Percentiles rank a stretch among this genome's conserved stretches.
phyloP scores from a whole-genome alignment of 2,797 vertebrate species.

The Hypotaenidia philippensis region DNA sequence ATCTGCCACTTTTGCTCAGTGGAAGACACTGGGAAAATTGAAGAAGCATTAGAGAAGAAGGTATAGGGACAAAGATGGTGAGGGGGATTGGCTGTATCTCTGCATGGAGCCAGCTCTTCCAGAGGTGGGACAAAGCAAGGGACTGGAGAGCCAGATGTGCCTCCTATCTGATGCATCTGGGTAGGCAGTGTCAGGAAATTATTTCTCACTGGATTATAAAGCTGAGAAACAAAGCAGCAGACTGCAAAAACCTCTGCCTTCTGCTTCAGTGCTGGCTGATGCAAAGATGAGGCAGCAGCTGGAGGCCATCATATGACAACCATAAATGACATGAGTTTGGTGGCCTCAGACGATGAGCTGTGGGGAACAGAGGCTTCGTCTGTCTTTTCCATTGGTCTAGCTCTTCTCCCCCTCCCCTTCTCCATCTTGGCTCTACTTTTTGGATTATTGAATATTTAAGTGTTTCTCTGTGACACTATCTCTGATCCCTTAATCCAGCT shows the following conservation, averaged over 20 bases:
- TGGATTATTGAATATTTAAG: slow-evolving; percentile 70
- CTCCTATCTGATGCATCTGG: not conserved
- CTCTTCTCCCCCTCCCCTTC: not conserved
- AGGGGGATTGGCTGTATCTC: not conserved
- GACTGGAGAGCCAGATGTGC: slow-evolving; percentile 1
- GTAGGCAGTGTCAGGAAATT: not conserved
- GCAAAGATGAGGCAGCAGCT: slow-evolving; percentile 11
- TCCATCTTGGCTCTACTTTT: slow-evolving; percentile 38
- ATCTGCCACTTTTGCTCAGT: not conserved
- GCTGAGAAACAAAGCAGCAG: slow-evolving; percentile 25
- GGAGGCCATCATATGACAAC: not conserved
- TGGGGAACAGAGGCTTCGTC: not conserved
- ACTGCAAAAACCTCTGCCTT: slow-evolving; percentile 22
- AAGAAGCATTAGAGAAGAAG: not conserved
- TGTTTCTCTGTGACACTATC: slow-evolving; percentile 69
- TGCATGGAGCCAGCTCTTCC: not conserved
- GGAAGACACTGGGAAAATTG: not conserved
- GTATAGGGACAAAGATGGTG: not conserved
- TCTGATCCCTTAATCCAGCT: slow-evolving; percentile 76
- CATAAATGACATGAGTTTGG: not conserved
- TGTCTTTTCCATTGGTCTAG: not conserved
- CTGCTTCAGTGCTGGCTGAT: slow-evolving; percentile 8
- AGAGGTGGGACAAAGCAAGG: not conserved
- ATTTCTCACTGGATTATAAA: slow-evolving; percentile 30
- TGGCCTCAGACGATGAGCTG: not conserved